Evolutionary conservation across 2,113 vertebrate genomes (phyloP), one percentile per base, ranked within the genome.

Genomic region (Pterocles burchelli): DNA sequence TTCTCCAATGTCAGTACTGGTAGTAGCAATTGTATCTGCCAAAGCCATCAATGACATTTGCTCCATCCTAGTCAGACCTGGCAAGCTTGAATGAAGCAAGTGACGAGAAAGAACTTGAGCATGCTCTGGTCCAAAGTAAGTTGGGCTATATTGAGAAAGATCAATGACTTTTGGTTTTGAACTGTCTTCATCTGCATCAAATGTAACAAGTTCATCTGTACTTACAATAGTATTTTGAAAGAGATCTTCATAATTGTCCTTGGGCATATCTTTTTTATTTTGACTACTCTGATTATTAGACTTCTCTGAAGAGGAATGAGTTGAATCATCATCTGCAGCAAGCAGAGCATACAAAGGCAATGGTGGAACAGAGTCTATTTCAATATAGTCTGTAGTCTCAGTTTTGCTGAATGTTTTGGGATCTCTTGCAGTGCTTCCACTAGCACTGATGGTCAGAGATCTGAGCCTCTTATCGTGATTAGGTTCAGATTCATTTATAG

Each of bases 1-100:
- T 95, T 99, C 98, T 94, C 99, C 98, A 61, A 99, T 98, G 95
- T 99, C 99, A 66, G 99, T 99, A 97, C 99, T 99, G 79, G 99
- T 99, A 85, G 99, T 99, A 72, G 99, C 99, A 82, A 99, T 98
- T 54, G 99, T 99, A 97, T 99, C 99, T 19, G 99, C 99, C 70
- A 99, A 97, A 2, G 99, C 99, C 99, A 99, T 99, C 88, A 99
- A 95, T 55, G 99, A 99, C 99, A 99, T 99, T 95, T 99, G 99
- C 85, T 99, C 99, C 98, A 99, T 99, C 41, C 99, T 98, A 28
- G 98, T 99, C 94, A 99, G 98, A 58, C 99, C 99, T 90, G 99
- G 99, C 88, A 99, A 98, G 95, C 99, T 99, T 76, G 99, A 99
- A 96, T 99, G 99, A 93, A 99, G 98, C 89, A 99, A 98, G 95